Base-by-base conservation (phyloP, 2,888 invertebrate species). In the Tanypteryx hageni region DNA sequence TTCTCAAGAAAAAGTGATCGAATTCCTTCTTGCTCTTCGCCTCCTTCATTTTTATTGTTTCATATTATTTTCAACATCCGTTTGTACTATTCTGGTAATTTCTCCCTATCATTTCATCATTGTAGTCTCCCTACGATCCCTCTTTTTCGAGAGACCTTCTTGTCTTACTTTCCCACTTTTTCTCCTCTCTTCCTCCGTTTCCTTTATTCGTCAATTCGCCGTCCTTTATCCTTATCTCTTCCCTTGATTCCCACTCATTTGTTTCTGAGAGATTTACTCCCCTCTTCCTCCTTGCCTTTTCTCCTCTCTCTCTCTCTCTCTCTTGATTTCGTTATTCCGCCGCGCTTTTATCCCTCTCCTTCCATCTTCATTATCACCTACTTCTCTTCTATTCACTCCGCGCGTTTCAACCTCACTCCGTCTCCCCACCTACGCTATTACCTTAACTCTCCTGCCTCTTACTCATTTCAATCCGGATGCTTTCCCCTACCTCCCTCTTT, bases 221-320 rank as follows among this genome's bases (percentile, higher is more conserved):
- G 76, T 76, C 76, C 27, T 76, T 76, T 76, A 76, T 76, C 76
- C 76, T 76, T 76, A 76, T 76, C 76, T 68, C 68, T 9, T 68
- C 68, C 11, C 68, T 76, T 27, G 27, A 76, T 76, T 76, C 16
- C 76, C 76, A 27, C 76, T 76, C 76, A 76, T 76, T 76, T 76
- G 76, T 76, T 27, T 76, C 76, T 27, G 27, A 13, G 22, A 76
- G 76, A 76, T 76, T 76, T 27, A 22, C 76, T 22, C 76, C 18
- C 76, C 27, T 11, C 76, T 76, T 76, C 27, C 68, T 18, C 68
- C 44, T 44, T 44, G 44, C 44, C 44, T 44, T 44, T 44, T 5
- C 44, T 44, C 44, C 44, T 44, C n/a, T n/a, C n/a, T n/a, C n/a
- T n/a, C n/a, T n/a, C n/a, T n/a, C n/a, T 44, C 44, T 44, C 44